A percentile compares a stretch with the other conserved stretches of the same genome.
Conservation (phyloP, 1,140 invertebrate species). For the Eurytemora carolleeae region DNA sequence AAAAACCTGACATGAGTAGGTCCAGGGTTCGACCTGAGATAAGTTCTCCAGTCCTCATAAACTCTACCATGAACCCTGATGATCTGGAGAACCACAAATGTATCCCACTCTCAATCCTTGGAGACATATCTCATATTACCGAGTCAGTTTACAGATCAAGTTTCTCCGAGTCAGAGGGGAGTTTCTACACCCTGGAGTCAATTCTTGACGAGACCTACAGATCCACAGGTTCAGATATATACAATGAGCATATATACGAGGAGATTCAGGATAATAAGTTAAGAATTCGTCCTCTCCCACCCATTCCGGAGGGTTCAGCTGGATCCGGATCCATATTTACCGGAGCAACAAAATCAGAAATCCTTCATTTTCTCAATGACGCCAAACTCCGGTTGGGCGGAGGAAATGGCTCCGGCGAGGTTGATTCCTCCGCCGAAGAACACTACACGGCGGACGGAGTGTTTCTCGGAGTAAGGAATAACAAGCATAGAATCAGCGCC, state of each 20-base stretch:
- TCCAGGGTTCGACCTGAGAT: slow-evolving; percentile 9
- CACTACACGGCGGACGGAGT: neutral
- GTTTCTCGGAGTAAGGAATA: slow-evolving; percentile 3
- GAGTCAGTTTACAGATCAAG: neutral
- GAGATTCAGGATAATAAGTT: slow-evolving; percentile 42
- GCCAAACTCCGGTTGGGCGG: slow-evolving; percentile 42
- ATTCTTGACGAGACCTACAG: slow-evolving; percentile 1
- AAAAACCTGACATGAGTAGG: neutral
- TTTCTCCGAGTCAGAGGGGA: neutral
- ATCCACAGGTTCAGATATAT: neutral
- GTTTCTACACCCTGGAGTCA: slow-evolving; percentile 5
- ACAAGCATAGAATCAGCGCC: slow-evolving; percentile 10
- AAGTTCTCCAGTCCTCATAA: slow-evolving; percentile 4
- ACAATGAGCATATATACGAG: slow-evolving; percentile 58
- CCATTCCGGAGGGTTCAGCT: slow-evolving; percentile 20
- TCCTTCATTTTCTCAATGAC: slow-evolving; percentile 64
- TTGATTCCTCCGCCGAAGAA: neutral
- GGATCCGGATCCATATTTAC: slow-evolving; percentile 46
- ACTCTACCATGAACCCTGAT: slow-evolving; percentile 10
- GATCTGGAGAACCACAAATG: slow-evolving; percentile 9
- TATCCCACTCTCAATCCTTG: neutral
- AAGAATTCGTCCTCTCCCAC: slow-evolving; percentile 46
- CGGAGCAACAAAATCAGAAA: slow-evolving; percentile 65
- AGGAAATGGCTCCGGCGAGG: slow-evolving; percentile 2
- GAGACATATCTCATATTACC: neutral